Evolutionary conservation across 2,797 vertebrate species (phyloP).

Genomic region (Aeoliscus strigatus): DNA sequence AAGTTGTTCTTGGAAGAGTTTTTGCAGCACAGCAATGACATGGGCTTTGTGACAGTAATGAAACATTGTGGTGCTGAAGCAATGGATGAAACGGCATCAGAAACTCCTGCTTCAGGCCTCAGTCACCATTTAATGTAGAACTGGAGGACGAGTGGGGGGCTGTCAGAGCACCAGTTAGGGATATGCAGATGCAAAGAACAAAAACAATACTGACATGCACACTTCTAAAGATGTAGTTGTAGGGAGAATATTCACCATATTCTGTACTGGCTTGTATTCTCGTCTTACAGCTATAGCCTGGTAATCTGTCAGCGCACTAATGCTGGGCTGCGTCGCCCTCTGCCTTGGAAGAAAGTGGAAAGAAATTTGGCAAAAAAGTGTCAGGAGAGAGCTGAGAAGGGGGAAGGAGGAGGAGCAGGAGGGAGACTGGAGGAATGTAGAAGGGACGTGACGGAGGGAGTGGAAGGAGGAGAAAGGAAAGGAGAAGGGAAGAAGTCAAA

Average conservation of each 20-base stretch:
- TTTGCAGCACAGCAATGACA: too few relatives aligned
- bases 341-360: conserved; percentile 81
- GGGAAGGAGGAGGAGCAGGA: too few relatives aligned
- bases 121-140: conserved; percentile 36
- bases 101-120: conserved; percentile 27
- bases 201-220: conserved; percentile 79
- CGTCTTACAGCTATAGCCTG: conserved; percentile 80
- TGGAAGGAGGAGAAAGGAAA: conserved; percentile 24
- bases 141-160: conserved; percentile 26
- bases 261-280: conserved; percentile 80
- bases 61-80: conserved; percentile 25
- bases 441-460: conserved; percentile 4
- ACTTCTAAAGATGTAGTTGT: conserved; percentile 76
- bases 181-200: conserved; percentile 73
- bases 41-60: too few relatives aligned
- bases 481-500: conserved; percentile 21
- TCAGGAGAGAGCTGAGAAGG: too few relatives aligned
- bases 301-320: conserved; percentile 82
- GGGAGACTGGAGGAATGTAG: conserved; percentile 3
- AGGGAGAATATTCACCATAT: conserved; percentile 83
- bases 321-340: conserved; percentile 78
- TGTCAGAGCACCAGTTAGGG: conserved; percentile 56
- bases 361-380: conserved; percentile 78
- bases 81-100: conserved; percentile 42
- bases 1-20: too few relatives aligned